Base-by-base conservation (phyloP, 2,888 invertebrate species). In the Margaritifera margaritifera region DNA sequence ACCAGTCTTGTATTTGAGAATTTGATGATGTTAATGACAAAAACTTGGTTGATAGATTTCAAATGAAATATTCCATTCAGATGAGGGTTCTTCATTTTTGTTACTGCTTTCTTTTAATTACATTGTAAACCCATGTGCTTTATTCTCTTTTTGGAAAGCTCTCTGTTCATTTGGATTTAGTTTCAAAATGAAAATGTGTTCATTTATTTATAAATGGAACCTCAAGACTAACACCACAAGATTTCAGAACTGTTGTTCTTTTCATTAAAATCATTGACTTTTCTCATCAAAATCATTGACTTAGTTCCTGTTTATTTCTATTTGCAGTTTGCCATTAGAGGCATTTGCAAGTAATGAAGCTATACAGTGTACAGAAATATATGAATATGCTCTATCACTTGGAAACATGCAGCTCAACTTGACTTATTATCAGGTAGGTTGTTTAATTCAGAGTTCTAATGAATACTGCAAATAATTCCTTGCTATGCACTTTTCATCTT, bases 351-450 rank as follows among this genome's bases (percentile, higher is more conserved):
- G 92, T 66, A 94, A 94, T 87, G 94, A 94, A 87, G 95, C 97
- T 27, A 94, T 98, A 73, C 95, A 97, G 91, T 94, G 97, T 91
- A 98, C 98, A 0, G 97, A 98, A 91, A 94, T 98, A 72, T 98
- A 96, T 90, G 98, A 98, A 90, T 98, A 96, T 89, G 97, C 97
- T 6, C 92, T 95, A 77, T 93, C 94, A 71, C 92, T 98, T 63
- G 94, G 93, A 78, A 94, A 94, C 86, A 92, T 93, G 27, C 92
- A 93, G 66, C 95, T 94, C 88, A 92, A 92, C 60, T 92, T 97
- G 70, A 91, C 93, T 0, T 94, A 94, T 84, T 92, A 95, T 84
- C 94, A 94, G 92, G 94, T 94, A 84, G 53, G 69, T 65, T 56
- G 6, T 56, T 60, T 52, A n/a, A 19, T 42, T 31, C n/a, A 57